These are phyloP conservation scores for Lepidocolaptes lacrymiger DNA, from an alignment of 2,797 vertebrate species.

Conservation along the genomic window DNA sequence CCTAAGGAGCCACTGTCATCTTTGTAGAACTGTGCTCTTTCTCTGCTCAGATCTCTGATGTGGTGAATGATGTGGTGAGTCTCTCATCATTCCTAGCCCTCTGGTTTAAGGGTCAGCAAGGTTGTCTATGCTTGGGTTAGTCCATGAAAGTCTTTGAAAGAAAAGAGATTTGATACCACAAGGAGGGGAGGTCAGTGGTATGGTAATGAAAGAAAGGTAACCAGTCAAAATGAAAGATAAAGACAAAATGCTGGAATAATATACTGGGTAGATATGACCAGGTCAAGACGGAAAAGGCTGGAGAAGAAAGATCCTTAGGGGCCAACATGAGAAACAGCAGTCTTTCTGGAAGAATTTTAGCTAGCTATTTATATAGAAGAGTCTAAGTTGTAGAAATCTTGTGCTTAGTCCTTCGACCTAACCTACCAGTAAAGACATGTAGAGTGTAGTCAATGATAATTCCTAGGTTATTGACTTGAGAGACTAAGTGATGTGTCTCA, in stretches of 20 bases:
- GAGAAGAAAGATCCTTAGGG: not conserved
- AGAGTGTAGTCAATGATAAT: not conserved
- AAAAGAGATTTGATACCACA: not conserved
- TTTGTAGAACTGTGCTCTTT: not conserved
- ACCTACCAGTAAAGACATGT: not conserved
- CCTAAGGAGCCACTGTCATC: not conserved
- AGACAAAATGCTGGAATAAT: not conserved
- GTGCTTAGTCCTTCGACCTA: not conserved
- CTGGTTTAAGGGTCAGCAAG: not conserved
- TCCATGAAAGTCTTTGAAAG: not conserved
- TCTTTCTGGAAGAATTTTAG: not conserved
- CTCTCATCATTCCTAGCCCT: not conserved
- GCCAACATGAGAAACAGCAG: not conserved
- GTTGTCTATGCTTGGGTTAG: not conserved
- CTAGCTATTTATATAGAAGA: not conserved
- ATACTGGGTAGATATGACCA: not conserved
- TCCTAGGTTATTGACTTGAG: not conserved
- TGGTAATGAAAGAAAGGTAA: not conserved
- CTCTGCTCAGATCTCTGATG: not conserved
- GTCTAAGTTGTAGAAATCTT: not conserved
- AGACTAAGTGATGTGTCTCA: not conserved
- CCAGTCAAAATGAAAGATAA: not conserved
- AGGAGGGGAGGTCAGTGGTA: not conserved
- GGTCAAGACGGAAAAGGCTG: not conserved
- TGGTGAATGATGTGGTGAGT: not conserved